Base-by-base conservation (phyloP, 2,797 vertebrate species). In the Rhinatrema bivittatum region DNA sequence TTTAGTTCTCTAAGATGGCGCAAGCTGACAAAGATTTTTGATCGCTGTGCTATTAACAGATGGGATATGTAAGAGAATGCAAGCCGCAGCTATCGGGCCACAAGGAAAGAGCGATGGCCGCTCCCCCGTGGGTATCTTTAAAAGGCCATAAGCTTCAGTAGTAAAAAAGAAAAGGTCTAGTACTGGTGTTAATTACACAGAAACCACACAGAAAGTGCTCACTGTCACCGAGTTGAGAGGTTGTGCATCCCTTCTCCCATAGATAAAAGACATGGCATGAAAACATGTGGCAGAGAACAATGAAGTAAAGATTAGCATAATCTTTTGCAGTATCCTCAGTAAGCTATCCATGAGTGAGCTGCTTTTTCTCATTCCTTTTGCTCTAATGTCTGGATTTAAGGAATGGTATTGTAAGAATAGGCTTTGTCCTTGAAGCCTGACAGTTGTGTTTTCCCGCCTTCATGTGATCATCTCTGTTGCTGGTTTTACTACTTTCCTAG, bases 141-240 rank as follows among this genome's bases (percentile, higher is more conserved):
- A 94, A 97, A 95, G 90, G 87, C 87, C 90, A 91, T 91, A 95
- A 98, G 93, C 93, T 93, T 86, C 92, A 96, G 87, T 85, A 92
- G 90, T 88, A 89, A 91, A 91, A 90, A 87, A 97, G 89, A 96
- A 98, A 95, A 88, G 89, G 81, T 79, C 90, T 87, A 87, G 89
- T 88, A 90, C 88, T 91, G 91, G 90, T 91, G 93, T 95, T 98
- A 98, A 98, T 98, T 98, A 98, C 93, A 87, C 90, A 95, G 91
- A 95, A 95, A 91, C 93, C 94, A 95, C 95, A 97, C 94, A 97
- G 95, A 98, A 97, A 98, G 93, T 94, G 88, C 86, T 91, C 80
- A 61, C 92, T 94, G 93, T 92, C 93, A 87, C 85, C 74, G 84
- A 91, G 89, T 96, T 88, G 93, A 98, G 94, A 97, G 94, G 93